phyloP scores from a whole-genome alignment of 2,797 vertebrate genomes.

The Thamnophis elegans region DNA sequence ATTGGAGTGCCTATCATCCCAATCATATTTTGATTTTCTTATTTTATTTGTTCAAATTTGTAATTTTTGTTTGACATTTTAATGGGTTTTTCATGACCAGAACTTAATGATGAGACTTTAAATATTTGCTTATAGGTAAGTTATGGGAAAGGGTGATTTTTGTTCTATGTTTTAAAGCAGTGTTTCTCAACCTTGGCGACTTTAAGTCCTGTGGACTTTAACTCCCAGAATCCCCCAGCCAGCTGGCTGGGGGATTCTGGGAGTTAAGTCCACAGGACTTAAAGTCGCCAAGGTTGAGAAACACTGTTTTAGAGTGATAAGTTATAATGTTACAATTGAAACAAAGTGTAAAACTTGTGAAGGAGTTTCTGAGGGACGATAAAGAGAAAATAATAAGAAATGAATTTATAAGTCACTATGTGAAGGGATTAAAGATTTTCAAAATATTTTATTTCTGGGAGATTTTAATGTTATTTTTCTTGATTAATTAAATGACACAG shows the following conservation, averaged over 20 bases:
- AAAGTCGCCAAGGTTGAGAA: too few species aligned
- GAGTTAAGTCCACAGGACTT: too few species aligned
- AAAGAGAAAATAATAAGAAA: background rate
- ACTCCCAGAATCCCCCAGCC: too few species aligned
- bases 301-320: background rate
- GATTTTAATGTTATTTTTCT: background rate
- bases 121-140: background rate
- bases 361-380: background rate
- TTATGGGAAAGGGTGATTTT: background rate
- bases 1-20: background rate
- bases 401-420: background rate
- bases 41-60: background rate
- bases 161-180: too few species aligned
- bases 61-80: background rate
- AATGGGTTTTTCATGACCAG: background rate
- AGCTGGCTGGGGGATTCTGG: too few species aligned
- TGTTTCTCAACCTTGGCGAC: too few species aligned
- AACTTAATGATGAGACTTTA: too few species aligned
- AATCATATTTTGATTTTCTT: background rate
- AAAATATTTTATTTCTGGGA: background rate
- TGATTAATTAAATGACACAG: background rate
- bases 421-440: background rate
- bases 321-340: background rate
- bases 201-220: too few species aligned
- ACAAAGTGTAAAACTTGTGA: background rate